Conservation (phyloP, 2,888 invertebrate genomes). For the Melinopterus prodromus region DNA sequence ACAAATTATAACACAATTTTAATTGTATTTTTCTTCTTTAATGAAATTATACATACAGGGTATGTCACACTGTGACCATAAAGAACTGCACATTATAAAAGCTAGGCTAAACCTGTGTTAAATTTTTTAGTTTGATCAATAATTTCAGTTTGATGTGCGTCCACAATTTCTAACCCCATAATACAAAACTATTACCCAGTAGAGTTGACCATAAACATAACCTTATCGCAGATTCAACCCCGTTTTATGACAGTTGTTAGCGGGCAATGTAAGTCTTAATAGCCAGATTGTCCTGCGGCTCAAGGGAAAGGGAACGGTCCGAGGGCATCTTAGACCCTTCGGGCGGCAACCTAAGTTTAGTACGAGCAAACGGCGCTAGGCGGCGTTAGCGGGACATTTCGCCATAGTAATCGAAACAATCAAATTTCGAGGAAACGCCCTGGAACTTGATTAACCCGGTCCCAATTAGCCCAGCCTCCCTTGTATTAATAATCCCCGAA, state of each 20-base stretch:
- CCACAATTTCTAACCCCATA: neutral
- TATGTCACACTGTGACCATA: no score
- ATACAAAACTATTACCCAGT: neutral
- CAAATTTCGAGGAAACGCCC: constrained; percentile 36
- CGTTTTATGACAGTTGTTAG: constrained; percentile 4
- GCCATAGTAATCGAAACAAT: constrained; percentile 43
- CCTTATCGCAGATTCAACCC: neutral
- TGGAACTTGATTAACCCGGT: constrained; percentile 35
- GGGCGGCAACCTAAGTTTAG: constrained; percentile 37
- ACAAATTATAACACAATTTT: no score
- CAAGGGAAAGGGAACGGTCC: neutral
- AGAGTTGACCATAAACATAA: neutral
- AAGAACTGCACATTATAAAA: no score
- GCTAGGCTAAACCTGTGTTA: no score
- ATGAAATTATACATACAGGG: no score
- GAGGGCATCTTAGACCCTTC: neutral
- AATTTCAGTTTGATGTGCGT: neutral
- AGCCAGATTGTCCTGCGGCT: neutral
- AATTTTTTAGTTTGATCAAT: no score
- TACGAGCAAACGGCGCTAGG: constrained; percentile 45
- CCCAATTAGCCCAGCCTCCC: constrained; percentile 37
- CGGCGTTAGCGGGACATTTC: constrained; percentile 40
- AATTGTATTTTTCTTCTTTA: no score
- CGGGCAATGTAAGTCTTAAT: neutral
- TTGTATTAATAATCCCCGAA: constrained; percentile 30